A percentile compares a stretch with the other conserved stretches of the same genome.
phyloP scores from a whole-genome alignment of 2,888 invertebrate genomes.

The Apamea epomidion region DNA sequence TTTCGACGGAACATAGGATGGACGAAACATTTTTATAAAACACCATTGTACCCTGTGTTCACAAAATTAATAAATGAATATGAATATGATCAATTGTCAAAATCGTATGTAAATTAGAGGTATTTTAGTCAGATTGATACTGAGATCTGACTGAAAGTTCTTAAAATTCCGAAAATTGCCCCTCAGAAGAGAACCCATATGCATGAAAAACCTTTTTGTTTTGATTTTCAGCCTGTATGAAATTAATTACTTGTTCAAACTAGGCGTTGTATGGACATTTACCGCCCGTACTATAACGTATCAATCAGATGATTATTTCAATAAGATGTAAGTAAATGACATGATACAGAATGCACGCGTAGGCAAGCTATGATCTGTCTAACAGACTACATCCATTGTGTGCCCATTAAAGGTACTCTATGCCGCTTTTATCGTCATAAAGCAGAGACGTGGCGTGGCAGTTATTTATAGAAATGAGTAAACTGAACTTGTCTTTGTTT shows the following conservation, averaged over 20 bases:
- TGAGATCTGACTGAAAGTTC: too few species aligned
- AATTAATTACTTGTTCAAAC: neutral
- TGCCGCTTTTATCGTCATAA: slow-evolving; percentile 21
- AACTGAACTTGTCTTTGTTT: neutral
- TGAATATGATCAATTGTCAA: too few species aligned
- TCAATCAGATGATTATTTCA: slow-evolving; percentile 16
- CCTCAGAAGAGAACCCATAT: neutral
- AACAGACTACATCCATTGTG: slow-evolving; percentile 17
- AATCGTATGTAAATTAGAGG: too few species aligned
- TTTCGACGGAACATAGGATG: too few species aligned
- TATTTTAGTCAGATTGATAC: too few species aligned
- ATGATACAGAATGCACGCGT: neutral
- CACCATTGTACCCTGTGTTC: too few species aligned
- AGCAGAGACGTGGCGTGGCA: slow-evolving; percentile 5
- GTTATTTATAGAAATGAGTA: slow-evolving; percentile 28
- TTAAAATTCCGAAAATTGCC: too few species aligned
- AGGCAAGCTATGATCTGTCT: neutral
- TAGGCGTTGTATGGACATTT: neutral
- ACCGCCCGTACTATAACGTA: neutral
- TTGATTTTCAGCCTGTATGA: neutral
- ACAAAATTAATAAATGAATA: too few species aligned
- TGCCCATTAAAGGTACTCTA: slow-evolving; percentile 25
- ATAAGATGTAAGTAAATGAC: slow-evolving; percentile 3
- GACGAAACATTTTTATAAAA: too few species aligned
- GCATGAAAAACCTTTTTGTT: neutral